Conservation (phyloP, 1,140 invertebrate genomes). For the Myzus persicae region DNA sequence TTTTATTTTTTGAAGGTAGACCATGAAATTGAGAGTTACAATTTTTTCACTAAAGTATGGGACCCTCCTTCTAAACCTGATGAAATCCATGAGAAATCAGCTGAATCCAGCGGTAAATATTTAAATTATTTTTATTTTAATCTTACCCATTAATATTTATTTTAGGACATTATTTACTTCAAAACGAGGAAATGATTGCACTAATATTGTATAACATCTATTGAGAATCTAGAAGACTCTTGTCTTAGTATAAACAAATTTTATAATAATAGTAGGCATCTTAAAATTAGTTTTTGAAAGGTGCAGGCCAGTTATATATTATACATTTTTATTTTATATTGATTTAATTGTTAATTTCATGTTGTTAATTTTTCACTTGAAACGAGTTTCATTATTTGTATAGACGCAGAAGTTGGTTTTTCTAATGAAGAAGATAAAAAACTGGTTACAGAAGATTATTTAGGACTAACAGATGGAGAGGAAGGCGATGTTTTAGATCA, state of each 20-base stretch:
- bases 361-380: background rate
- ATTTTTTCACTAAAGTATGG: conserved; percentile 63
- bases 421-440: conserved; percentile 59
- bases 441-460: conserved; percentile 60
- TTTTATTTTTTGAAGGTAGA: conserved; percentile 59
- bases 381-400: background rate
- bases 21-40: conserved; percentile 60
- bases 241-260: background rate
- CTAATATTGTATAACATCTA: background rate
- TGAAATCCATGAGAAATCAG: conserved; percentile 33
- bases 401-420: conserved; percentile 46
- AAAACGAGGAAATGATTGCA: too few species aligned
- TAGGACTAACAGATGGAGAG: conserved; percentile 59
- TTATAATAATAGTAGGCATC: background rate
- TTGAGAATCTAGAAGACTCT: too few species aligned
- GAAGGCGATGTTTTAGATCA: conserved; percentile 59
- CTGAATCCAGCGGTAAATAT: conserved; percentile 23
- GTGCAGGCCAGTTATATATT: background rate
- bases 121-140: background rate
- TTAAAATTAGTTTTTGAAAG: too few species aligned
- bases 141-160: background rate
- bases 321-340: background rate
- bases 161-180: background rate
- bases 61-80: conserved; percentile 49
- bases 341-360: background rate